Conservation (phyloP, 2,888 invertebrate species). For the Dryomyza anilis region DNA sequence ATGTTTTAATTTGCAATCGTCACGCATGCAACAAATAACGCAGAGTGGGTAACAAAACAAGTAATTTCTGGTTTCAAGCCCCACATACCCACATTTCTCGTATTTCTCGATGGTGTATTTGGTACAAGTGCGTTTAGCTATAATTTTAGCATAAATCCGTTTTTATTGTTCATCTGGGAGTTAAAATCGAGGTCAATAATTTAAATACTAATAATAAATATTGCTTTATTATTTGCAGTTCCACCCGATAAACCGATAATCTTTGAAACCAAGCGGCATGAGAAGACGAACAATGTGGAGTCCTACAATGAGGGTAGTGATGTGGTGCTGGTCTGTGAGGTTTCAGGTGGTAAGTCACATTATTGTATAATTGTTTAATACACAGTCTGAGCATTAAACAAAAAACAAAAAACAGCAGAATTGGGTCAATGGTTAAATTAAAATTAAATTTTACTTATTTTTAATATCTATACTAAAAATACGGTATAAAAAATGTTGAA, state of each 20-base stretch:
- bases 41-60: no score
- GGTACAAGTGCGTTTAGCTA: no score
- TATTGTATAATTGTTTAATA: not conserved
- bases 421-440: no score
- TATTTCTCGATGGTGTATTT: no score
- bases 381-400: no score
- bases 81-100: no score
- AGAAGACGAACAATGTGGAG: constrained; percentile 76
- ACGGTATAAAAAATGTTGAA: no score
- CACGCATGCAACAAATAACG: constrained; percentile 28
- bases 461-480: no score
- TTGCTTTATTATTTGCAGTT: constrained; percentile 64
- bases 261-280: constrained; percentile 78
- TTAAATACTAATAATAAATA: not conserved
- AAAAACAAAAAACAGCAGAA: no score
- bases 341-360: constrained; percentile 72
- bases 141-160: not conserved
- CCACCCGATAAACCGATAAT: constrained; percentile 83
- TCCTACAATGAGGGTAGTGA: constrained; percentile 87
- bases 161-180: not conserved
- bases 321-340: constrained; percentile 81
- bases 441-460: no score
- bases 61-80: no score
- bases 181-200: not conserved
- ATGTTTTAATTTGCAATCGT: constrained; percentile 30